Evolutionary conservation across 2,797 vertebrate species (phyloP), one percentile per base, ranked within the genome.

Genomic region (Astyanax mexicanus): DNA sequence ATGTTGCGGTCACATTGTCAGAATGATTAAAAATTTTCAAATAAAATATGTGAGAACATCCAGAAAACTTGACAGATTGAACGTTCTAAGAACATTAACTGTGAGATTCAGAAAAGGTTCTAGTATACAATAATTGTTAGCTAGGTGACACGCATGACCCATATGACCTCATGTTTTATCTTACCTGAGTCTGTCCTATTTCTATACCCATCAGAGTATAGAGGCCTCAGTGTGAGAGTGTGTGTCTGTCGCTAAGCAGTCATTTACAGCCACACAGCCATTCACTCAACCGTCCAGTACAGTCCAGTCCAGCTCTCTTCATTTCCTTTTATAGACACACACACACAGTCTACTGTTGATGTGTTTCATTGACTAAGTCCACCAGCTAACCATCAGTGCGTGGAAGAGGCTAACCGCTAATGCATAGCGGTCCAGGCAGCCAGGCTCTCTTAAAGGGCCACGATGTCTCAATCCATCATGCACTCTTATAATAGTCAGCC

Each of bases 401-500:
- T 81, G 73, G 72, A 51, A 37, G 45, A 82, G 80, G 57, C 65
- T 82, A 81, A 83, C 81, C 76, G 77, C 79, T 82, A 83, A 85
- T 84, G 82, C 79, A 83, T 80, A 83, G 68, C 58, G 77, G 75
- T 72, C 70, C 70, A 77, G 73, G 54, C 74, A 75, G 78, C 75
- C 76, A 38, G 25, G 45, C 60, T 72, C 64, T 77, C 51, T 83
- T 83, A 85, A 79, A 80, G 80, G 80, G 69, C 73, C 76, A 79
- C 52, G 40, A 51, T 55, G 60, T 82, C 81, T 85, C 78, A 79
- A 84, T 89, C 77, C 84, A 88, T 86, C 84, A 85, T 69, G 51
- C 69, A 69, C 69, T 23, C 77, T 86, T 72, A 78, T 87, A 90
- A 90, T 92, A 86, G 81, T 83, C 88, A 87, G 51, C 42, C 69